A percentile compares a stretch with the other conserved stretches of the same genome.
These are phyloP conservation scores for Dascillus cervinus DNA, from an alignment of 2,888 invertebrate species.

Conservation along the genomic window DNA sequence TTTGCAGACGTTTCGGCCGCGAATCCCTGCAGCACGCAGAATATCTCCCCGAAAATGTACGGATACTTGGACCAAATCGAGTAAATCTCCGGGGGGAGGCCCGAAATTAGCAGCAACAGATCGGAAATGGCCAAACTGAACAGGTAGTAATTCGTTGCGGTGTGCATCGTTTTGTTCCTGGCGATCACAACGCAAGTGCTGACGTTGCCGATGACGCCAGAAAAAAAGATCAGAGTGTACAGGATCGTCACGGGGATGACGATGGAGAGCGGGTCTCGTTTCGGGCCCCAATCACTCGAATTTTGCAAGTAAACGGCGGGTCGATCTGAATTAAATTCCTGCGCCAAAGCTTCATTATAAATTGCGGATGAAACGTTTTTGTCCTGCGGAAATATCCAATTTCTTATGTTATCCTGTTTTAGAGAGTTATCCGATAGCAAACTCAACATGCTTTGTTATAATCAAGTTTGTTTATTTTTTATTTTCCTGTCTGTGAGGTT, in stretches of 20 bases:
- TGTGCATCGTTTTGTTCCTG: constrained; percentile 72
- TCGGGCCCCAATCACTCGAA: constrained; percentile 31
- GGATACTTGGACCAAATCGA: constrained; percentile 65
- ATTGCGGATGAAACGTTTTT: too few relatives aligned
- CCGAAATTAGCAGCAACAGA: constrained; percentile 62
- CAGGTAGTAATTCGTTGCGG: constrained; percentile 76
- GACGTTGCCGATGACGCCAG: constrained; percentile 70
- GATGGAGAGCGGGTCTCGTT: constrained; percentile 51
- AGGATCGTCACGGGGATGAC: constrained; percentile 59
- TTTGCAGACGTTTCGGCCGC: constrained; percentile 81
- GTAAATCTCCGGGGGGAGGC: constrained; percentile 74
- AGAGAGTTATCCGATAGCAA: too few relatives aligned
- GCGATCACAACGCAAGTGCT: constrained; percentile 74
- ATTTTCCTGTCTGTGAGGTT: too few relatives aligned
- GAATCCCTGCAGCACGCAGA: constrained; percentile 60
- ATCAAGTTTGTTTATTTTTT: too few relatives aligned
- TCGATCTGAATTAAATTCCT: too few relatives aligned
- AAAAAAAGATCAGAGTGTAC: constrained; percentile 62
- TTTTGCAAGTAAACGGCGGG: too few relatives aligned
- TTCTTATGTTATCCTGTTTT: too few relatives aligned
- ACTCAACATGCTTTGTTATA: too few relatives aligned
- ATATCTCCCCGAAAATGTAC: constrained; percentile 67
- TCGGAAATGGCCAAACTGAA: constrained; percentile 75
- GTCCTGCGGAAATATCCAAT: too few relatives aligned
- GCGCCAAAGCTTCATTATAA: too few relatives aligned